Evolutionary conservation across 1,140 invertebrate species (phyloP), one percentile per base, ranked within the genome.

Genomic region (Zaprionus lachaisei): DNA sequence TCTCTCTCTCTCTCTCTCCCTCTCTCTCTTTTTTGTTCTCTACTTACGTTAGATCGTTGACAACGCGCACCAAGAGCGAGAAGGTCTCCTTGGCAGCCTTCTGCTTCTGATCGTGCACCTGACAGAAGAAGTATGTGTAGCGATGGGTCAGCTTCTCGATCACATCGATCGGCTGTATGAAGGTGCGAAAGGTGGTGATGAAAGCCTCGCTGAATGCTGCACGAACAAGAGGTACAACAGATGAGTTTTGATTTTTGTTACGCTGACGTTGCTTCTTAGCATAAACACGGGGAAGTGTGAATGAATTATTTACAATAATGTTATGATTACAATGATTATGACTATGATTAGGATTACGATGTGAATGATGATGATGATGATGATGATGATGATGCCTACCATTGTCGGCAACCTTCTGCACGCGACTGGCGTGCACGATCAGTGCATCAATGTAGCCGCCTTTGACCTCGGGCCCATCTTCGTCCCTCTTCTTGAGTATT

Each of bases 111-210:
- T 94, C 93, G 81, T 96, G 96, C 26, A 96, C 94, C 80, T 96
- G 95, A 81, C 95, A 95, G 80, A 96, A 95, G 81, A 98, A 98
- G 84, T 96, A 95, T 92, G 91, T 90, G 75, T 93, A 93, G 72
- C 98, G 95, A 92, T 96, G 95, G 80, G 98, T 95, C 47, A 99
- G 94, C 93, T 98, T 98, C 85, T 96, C 95, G 74, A 99, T 96
- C 68, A 99, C 94, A 72, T 97, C 96, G 64, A 96, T 93, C n/a
- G 98, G 97, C 55, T 96, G 94, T 83, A 99, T 96, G 94, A 99
- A 99, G 67, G 98, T 99, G 80, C 98, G 95, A 93, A 99, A 99
- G 47, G 98, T 99, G 24, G 98, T 98, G 76, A 99, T 95, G 93
- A 99, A 99, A 41, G 98, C 98, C 94, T 99, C 98, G 94, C 98